Evolutionary conservation across 1,140 invertebrate genomes (phyloP), one percentile per base, ranked within the genome.

Genomic region (Trichonephila clavipes): DNA sequence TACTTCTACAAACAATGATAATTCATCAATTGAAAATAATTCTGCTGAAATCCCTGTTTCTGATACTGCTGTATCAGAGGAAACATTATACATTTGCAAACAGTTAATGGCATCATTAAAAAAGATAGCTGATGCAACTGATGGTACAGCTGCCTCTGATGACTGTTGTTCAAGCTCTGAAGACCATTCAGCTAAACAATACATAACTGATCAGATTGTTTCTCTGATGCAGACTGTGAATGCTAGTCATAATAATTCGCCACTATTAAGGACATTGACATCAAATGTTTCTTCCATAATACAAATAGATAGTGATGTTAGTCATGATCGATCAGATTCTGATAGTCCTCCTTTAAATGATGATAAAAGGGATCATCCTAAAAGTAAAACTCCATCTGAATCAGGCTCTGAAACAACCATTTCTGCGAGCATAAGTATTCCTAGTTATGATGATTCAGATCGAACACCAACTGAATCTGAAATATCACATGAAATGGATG

Each of bases 201-300:
- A 99, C 94, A 99, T 99, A 77, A 98, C 98, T 2, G 98, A 98
- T 72, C 96, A 98, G n/a, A 96, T 99, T 59, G 98, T 98, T 3
- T 98, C 98, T 0, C 96, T 99, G 59, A 99, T 99, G 98, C 98
- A 98, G 95, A 98, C 99, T 95, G 98, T 98, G 6, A 98, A 97
- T 24, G 97, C 97, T 93, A 94, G 94, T 86, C 94, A 94, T 83
- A 93, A 94, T 61, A 94, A 88, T 82, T 94, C 94, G n/a, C 94
- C 94, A 21, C 81, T 93, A 19, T n/a, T 87, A 59, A 88, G 82
- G 34, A 69, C 61, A 77, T 82, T 58, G 64, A 58, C 62, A 85
- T 69, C 61, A 69, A 82, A 94, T 64, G 58, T 19, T 88, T 90
- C 86, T 34, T 34, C 69, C 28, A 34, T 44, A n/a, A 19, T 88